Conservation (phyloP, 2,797 vertebrate genomes). For the Pristis pectinata region DNA sequence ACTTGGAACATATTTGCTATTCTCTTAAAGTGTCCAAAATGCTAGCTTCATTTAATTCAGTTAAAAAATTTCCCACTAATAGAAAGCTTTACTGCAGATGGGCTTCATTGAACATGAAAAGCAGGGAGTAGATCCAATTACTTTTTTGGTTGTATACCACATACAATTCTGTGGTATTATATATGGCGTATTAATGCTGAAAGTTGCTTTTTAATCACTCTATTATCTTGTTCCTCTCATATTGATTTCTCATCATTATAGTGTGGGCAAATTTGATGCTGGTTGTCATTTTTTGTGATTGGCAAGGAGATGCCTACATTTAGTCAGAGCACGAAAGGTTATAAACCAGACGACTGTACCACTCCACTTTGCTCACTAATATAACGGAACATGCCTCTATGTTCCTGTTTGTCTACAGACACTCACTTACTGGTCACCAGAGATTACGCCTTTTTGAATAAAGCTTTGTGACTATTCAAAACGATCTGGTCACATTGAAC, state of each 20-base stretch:
- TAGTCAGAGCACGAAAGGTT: not conserved
- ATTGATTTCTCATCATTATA: not conserved
- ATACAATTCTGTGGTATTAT: not conserved
- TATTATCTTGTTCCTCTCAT: not conserved
- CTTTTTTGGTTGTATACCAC: not conserved
- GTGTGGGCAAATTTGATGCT: not conserved
- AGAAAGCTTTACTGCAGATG: not conserved
- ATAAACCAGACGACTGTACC: not conserved
- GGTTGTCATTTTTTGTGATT: not conserved
- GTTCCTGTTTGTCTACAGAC: not conserved
- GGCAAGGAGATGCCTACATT: not conserved
- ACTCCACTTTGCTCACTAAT: not conserved
- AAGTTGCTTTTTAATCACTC: not conserved
- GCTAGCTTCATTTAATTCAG: not conserved
- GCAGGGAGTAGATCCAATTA: not conserved
- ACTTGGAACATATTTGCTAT: not conserved
- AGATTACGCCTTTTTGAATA: not conserved
- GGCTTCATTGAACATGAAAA: not conserved
- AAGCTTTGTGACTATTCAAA: not conserved
- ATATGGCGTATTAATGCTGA: too few species aligned
- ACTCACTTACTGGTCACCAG: not conserved
- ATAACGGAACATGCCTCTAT: not conserved
- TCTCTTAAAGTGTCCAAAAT: not conserved
- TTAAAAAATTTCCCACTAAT: not conserved
- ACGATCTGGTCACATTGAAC: not conserved